These are phyloP conservation scores for Mongoloraphidia duomilia DNA, from an alignment of 2,888 invertebrate species.

Conservation along the genomic window DNA sequence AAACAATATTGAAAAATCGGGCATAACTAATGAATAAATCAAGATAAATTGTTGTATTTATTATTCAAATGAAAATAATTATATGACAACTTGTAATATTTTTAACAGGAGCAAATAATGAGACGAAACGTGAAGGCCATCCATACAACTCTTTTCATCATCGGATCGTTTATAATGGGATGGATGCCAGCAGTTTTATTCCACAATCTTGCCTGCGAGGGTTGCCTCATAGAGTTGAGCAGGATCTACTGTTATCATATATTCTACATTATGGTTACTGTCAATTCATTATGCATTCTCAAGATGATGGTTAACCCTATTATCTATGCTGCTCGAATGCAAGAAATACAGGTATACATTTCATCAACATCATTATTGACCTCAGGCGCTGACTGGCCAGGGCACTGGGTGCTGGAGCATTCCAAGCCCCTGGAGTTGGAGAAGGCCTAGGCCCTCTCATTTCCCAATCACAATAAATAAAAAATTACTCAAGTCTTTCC, in stretches of 20 bases:
- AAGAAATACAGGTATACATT: slow-evolving; percentile 39
- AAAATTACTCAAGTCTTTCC: too few species aligned
- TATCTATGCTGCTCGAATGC: slow-evolving; percentile 50
- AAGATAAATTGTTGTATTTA: too few species aligned
- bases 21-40: too few species aligned
- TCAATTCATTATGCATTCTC: slow-evolving; percentile 41
- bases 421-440: too few species aligned
- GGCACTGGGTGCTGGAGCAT: too few species aligned
- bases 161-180: slow-evolving; percentile 42
- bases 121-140: slow-evolving; percentile 39
- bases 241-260: slow-evolving; percentile 8
- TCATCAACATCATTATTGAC: too few species aligned
- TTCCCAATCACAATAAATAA: too few species aligned
- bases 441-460: too few species aligned
- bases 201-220: slow-evolving; percentile 39
- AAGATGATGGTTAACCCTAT: slow-evolving; percentile 49
- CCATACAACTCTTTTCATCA: slow-evolving; percentile 44
- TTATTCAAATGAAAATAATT: too few species aligned
- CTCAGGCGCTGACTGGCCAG: too few species aligned
- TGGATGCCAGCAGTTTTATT: slow-evolving; percentile 45
- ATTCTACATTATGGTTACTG: slow-evolving; percentile 23
- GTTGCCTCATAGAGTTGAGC: not conserved
- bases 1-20: too few species aligned
- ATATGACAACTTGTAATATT: too few species aligned
- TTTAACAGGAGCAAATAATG: slow-evolving; percentile 20